Percentiles rank a stretch among this genome's conserved stretches.
Evolutionary conservation across 2,113 vertebrate genomes (phyloP).

Genomic region (Tachycineta bicolor): DNA sequence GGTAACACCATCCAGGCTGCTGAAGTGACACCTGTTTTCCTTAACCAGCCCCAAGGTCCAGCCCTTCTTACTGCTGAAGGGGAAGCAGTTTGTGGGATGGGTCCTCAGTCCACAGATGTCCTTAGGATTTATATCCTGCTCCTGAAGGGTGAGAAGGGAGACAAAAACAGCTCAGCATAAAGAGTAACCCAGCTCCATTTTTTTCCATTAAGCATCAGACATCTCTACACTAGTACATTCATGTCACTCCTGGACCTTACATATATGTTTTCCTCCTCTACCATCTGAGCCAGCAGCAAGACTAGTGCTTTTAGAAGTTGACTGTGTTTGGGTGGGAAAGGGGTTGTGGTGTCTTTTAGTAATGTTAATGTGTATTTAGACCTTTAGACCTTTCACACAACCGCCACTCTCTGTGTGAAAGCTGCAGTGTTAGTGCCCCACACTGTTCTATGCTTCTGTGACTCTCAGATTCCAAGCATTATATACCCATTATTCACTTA

Average conservation of each 20-base stretch:
- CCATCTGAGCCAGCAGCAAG: not conserved
- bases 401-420: not conserved
- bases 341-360: not conserved
- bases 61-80: not conserved
- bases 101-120: too few relatives aligned
- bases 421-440: not conserved
- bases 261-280: not conserved
- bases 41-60: not conserved
- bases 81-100: not conserved
- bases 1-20: not conserved
- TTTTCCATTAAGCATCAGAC: not conserved
- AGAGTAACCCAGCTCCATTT: accelerated
- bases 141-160: not conserved
- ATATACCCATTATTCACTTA: not conserved
- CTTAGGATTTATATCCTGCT: not conserved
- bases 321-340: not conserved
- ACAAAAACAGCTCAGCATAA: not conserved
- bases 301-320: not conserved
- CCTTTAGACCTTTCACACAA: not conserved
- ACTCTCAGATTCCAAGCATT: slow-evolving; percentile 41
- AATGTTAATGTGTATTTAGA: not conserved
- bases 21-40: accelerated
- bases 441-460: not conserved
- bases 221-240: accelerated
- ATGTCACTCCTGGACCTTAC: not conserved